These are phyloP conservation scores for Ptilorrhoa leucosticta DNA, from an alignment of 2,113 vertebrate genomes.

Conservation along the genomic window DNA sequence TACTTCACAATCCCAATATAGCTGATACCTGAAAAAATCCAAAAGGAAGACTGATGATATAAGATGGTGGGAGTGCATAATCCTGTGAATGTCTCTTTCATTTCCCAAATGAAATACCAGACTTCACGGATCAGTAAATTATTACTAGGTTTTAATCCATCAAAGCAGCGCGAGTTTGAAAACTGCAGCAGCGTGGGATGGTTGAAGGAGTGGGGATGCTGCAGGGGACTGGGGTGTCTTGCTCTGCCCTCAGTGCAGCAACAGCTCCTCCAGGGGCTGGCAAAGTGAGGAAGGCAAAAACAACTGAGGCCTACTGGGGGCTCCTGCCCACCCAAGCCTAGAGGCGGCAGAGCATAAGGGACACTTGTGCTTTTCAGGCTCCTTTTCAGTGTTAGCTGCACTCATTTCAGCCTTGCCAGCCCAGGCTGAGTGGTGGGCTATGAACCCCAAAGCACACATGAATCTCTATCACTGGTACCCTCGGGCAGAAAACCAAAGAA, in stretches of 20 bases:
- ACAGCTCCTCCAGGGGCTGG: background rate
- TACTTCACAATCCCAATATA: background rate
- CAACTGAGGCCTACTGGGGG: rapidly evolving
- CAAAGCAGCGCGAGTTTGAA: background rate
- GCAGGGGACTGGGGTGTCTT: background rate
- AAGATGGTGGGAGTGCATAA: background rate
- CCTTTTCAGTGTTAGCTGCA: background rate
- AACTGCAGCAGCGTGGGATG: rapidly evolving
- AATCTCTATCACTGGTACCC: background rate
- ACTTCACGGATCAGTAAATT: background rate
- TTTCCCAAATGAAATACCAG: background rate
- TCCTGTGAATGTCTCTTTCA: background rate
- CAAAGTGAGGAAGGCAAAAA: background rate
- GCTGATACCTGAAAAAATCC: background rate
- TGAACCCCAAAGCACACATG: background rate
- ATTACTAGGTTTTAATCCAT: background rate
- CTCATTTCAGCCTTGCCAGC: background rate
- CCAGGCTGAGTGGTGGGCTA: background rate
- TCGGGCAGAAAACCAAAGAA: background rate
- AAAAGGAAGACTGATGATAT: background rate
- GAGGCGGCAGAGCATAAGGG: background rate
- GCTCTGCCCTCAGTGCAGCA: background rate
- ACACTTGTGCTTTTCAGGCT: background rate
- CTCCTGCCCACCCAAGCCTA: rapidly evolving
- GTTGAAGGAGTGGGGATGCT: background rate